phyloP scores from a whole-genome alignment of 2,113 vertebrate species.

The Percina caprodes region DNA sequence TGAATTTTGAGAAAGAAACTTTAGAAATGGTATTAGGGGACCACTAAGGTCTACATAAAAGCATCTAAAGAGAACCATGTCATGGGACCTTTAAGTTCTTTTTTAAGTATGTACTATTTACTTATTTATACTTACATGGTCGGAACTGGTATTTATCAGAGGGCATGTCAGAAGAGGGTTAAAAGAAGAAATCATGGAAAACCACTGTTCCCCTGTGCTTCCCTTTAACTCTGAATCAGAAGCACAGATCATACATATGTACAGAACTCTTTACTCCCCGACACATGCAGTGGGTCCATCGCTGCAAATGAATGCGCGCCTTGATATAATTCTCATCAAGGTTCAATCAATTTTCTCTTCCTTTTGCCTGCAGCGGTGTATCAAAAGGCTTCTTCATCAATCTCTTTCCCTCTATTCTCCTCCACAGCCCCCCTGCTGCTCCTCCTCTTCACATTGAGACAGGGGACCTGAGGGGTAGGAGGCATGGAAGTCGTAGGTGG shows the following conservation, averaged over 20 bases:
- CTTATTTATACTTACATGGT: conserved; percentile 51
- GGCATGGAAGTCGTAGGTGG: conserved; percentile 7
- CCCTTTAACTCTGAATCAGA: conserved; percentile 69
- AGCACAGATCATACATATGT: conserved; percentile 76
- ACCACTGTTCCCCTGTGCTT: conserved; percentile 59
- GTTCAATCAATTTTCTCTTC: conserved; percentile 77
- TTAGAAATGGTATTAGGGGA: no score
- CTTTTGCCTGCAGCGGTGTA: conserved; percentile 77
- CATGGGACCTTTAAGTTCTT: neutral
- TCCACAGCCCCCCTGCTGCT: conserved; percentile 15
- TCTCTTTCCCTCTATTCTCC: conserved; percentile 48
- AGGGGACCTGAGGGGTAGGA: conserved; percentile 42
- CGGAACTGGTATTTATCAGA: conserved; percentile 63
- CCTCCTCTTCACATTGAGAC: conserved; percentile 51
- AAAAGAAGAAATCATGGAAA: conserved; percentile 63
- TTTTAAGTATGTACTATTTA: conserved; percentile 47
- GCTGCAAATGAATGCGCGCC: conserved; percentile 74
- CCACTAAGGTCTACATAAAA: no score
- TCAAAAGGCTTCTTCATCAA: conserved; percentile 78
- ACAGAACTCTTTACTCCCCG: conserved; percentile 59
- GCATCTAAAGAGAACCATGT: no score
- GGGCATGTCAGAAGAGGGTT: conserved; percentile 56
- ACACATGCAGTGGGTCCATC: conserved; percentile 58
- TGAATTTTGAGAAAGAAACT: no score
- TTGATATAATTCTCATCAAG: conserved; percentile 82